Evolutionary conservation across 2,797 vertebrate genomes (phyloP).

Genomic region (Phrynocephalus guinanensis): DNA sequence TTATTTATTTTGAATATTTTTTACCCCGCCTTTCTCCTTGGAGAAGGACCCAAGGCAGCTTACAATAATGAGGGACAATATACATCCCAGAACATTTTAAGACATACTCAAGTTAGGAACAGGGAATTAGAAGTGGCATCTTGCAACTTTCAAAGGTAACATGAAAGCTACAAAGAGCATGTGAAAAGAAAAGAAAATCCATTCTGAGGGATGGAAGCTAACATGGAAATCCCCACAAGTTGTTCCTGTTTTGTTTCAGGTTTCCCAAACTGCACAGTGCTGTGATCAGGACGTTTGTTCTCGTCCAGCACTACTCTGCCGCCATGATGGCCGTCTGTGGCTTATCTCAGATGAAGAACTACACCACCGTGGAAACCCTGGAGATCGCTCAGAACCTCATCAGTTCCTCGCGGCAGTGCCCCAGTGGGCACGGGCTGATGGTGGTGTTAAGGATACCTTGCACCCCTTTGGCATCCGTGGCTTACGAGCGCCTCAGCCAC

Average conservation of each 20-base stretch:
- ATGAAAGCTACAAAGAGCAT: too few species aligned
- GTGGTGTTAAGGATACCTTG: constrained; percentile 94
- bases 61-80: too few species aligned
- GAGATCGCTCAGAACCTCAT: constrained; percentile 94
- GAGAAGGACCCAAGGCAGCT: too few species aligned
- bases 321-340: constrained; percentile 93
- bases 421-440: constrained; percentile 93
- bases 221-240: neutral
- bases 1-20: too few species aligned
- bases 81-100: too few species aligned
- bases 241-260: constrained; percentile 76
- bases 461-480: constrained; percentile 87
- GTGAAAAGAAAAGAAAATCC: too few species aligned
- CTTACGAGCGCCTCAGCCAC: constrained; percentile 88
- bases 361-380: constrained; percentile 95
- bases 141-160: too few species aligned
- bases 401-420: constrained; percentile 87
- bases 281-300: constrained; percentile 92
- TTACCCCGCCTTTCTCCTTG: too few species aligned
- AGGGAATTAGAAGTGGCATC: too few species aligned
- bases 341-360: constrained; percentile 89
- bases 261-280: constrained; percentile 96
- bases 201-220: too few species aligned
- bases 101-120: too few species aligned
- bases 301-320: constrained; percentile 94